Base-by-base conservation (phyloP, 2,113 vertebrate genomes). In the Chionomys nivalis region DNA sequence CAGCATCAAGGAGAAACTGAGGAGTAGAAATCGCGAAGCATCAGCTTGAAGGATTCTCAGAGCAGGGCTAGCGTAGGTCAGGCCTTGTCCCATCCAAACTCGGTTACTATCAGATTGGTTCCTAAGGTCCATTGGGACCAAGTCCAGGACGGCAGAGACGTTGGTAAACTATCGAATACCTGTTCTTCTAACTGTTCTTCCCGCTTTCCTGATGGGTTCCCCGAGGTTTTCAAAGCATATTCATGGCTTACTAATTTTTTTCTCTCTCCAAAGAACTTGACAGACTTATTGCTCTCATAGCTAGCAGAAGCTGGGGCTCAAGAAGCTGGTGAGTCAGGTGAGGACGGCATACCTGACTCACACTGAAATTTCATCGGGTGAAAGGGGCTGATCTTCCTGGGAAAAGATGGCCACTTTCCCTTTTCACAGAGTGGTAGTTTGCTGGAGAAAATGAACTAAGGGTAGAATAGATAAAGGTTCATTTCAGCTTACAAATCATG, bases 401-500 rank as follows among this genome's bases (percentile, higher is more conserved):
- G 31, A 55, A 49, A 2, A 79, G 12, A 39, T 78, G 39, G 19
- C 36, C 91, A 66, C 44, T 87, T n/a, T 28, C 16, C 33, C n/a
- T n/a, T 39, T 90, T 7, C 36, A 17, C 28, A 93, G 63, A 92
- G 85, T 26, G 44, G 42, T 33, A 42, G 28, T 77, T 87, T 87
- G 11, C 78, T 92, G 65, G 36, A 92, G 33, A 86, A 75, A 96
- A 61, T 47, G 19, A 92, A 76, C 28, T 75, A 24, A 39, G n/a
- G 13, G 6, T 81, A 28, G 24, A 65, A 31, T 63, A 81, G 11
- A 14, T 77, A 26, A 73, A 63, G 55, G 36, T 65, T 9, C 33
- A 85, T 66, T 85, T 96, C 52, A 96, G 89, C 19, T 65, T 65
- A 36, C 42, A 83, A 89, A 58, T 75, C 55, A 92, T 39, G 26